A percentile compares a stretch with the other conserved stretches of the same genome.
These are phyloP conservation scores for Archips xylosteana DNA, from an alignment of 2,888 invertebrate species.

Conservation along the genomic window DNA sequence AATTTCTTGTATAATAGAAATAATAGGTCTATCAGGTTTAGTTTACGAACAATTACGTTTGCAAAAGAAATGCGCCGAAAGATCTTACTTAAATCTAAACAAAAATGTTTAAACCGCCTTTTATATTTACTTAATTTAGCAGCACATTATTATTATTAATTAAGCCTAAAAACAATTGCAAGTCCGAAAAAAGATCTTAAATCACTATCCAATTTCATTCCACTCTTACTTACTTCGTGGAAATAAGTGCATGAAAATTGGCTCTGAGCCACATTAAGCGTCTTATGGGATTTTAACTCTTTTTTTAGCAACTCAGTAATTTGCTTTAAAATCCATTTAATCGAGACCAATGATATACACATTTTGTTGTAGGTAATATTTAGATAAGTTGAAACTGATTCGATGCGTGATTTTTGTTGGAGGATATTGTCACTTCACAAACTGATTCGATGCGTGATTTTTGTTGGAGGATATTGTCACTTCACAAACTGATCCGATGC, in stretches of 20 bases:
- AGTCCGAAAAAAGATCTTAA: constrained; percentile 1
- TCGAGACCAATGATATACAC: background rate
- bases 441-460: background rate
- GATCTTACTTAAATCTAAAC: too few species aligned
- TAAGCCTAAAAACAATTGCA: background rate
- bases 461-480: background rate
- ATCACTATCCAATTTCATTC: constrained; percentile 15
- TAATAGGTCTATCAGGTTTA: too few species aligned
- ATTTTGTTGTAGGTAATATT: background rate
- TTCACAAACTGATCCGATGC: background rate
- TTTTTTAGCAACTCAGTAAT: constrained; percentile 18
- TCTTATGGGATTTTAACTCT: constrained; percentile 5
- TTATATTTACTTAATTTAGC: too few species aligned
- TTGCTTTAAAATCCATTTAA: constrained; percentile 9
- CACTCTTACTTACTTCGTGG: constrained; percentile 1
- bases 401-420: background rate
- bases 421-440: too few species aligned
- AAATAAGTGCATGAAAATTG: constrained; percentile 24
- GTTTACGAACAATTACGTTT: too few species aligned
- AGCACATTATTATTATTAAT: too few species aligned
- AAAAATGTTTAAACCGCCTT: background rate
- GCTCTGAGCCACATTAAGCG: constrained; percentile 17
- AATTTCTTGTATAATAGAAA: too few species aligned
- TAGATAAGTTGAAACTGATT: background rate
- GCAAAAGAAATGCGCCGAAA: too few species aligned